Evolutionary conservation across 2,888 invertebrate species (phyloP), one percentile per base, ranked within the genome.

Genomic region (Drosophila tripunctata): DNA sequence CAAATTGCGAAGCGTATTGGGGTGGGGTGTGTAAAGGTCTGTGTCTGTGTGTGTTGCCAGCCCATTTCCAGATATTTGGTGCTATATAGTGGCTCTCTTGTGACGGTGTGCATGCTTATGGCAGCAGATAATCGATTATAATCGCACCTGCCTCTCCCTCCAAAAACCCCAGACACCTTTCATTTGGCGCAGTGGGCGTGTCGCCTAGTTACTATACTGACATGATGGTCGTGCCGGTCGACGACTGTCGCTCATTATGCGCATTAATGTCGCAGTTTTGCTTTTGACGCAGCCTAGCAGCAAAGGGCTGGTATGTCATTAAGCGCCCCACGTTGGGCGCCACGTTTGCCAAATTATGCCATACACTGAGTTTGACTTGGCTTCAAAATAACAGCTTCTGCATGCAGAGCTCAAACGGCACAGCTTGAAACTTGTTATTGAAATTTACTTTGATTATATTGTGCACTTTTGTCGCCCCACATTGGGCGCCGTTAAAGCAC

Each of bases 91-190:
- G n/a, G 40, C 7, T 33, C 52, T 52, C 31, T 35, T 47, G 5
- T 35, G 33, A 19, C 22, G 63, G 5, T 52, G 40, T 67, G 62
- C 51, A 51, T 55, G 45, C 50, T 50, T 63, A 57, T 50, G 62
- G 38, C 54, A 57, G 50, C 51, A 63, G 62, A 78, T 74, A 83
- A 87, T 87, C 78, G 87, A 87, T 83, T 78, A 71, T 55, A 66
- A 68, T 73, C 58, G 51, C 68, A 80, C 80, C 79, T 67, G 55
- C 61, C 43, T n/a, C n/a, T n/a, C n/a, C n/a, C n/a, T n/a, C n/a
- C n/a, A n/a, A n/a, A n/a, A n/a, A n/a, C n/a, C 41, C 27, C 12
- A 21, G 33, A 40, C 52, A 45, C 54, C 43, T 43, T 51, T 33
- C 33, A 31, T 8, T 27, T 12, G n/a, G 35, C 38, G 51, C 22